phyloP scores from a whole-genome alignment of 2,888 invertebrate genomes.

The Sesia bembeciformis region DNA sequence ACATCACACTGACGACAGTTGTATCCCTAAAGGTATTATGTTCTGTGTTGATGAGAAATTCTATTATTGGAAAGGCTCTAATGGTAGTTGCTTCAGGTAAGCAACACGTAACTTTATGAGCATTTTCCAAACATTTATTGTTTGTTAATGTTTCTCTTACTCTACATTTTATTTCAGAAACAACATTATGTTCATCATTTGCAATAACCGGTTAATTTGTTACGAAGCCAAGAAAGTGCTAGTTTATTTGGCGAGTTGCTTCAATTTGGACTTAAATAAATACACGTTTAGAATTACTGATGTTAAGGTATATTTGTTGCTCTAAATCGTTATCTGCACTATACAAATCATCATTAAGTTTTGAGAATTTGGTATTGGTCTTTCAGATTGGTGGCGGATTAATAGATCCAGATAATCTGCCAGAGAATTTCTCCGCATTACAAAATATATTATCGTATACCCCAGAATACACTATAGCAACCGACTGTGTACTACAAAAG shows the following conservation, averaged over 20 bases:
- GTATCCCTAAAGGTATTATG: slow-evolving; percentile 40
- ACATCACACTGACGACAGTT: slow-evolving; percentile 35
- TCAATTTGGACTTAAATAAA: slow-evolving; percentile 22
- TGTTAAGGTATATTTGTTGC: slow-evolving; percentile 25
- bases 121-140: neutral
- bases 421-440: slow-evolving; percentile 41
- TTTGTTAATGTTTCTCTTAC: neutral
- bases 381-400: slow-evolving; percentile 51
- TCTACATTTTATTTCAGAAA: slow-evolving; percentile 21
- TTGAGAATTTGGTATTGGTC: neutral
- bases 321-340: too few species aligned
- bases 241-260: slow-evolving; percentile 32
- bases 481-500: slow-evolving; percentile 39
- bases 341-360: too few species aligned
- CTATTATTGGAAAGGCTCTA: slow-evolving; percentile 25
- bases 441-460: slow-evolving; percentile 31
- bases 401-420: slow-evolving; percentile 53
- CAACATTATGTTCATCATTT: slow-evolving; percentile 19
- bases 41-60: slow-evolving; percentile 26
- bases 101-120: neutral
- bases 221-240: slow-evolving; percentile 50
- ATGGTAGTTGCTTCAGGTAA: slow-evolving; percentile 17
- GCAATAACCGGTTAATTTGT: slow-evolving; percentile 35
- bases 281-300: slow-evolving; percentile 25
- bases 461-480: slow-evolving; percentile 35